A percentile compares a stretch with the other conserved stretches of the same genome.
phyloP scores from a whole-genome alignment of 2,797 vertebrate species.

The Prionace glauca region DNA sequence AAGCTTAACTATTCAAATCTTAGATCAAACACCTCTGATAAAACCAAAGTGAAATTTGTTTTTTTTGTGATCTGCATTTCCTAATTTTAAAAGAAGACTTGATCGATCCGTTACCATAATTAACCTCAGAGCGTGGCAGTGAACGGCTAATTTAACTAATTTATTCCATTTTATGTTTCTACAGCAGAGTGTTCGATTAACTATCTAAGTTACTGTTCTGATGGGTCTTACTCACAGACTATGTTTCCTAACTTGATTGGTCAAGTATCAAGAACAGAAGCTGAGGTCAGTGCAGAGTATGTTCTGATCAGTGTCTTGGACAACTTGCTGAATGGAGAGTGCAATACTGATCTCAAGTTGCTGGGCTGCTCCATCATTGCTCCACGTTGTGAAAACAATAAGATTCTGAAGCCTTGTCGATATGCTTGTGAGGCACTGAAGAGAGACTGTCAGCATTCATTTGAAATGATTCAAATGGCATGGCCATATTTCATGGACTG shows the following conservation, averaged over 20 bases:
- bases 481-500: constrained; percentile 98
- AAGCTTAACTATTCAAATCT: background rate
- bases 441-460: constrained; percentile 72
- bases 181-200: constrained; percentile 69
- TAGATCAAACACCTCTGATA: background rate
- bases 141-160: background rate
- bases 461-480: constrained; percentile 88
- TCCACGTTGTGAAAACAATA: constrained; percentile 68
- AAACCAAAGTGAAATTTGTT: background rate
- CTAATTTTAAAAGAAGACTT: background rate
- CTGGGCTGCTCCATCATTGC: constrained; percentile 85
- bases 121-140: background rate
- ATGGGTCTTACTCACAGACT: constrained; percentile 68
- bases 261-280: constrained; percentile 65
- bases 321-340: constrained; percentile 83
- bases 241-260: constrained; percentile 79
- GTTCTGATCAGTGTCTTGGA: constrained; percentile 82
- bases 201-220: constrained; percentile 73
- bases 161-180: constrained; percentile 40
- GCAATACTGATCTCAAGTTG: constrained; percentile 81
- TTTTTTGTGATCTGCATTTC: background rate
- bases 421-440: constrained; percentile 72
- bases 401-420: constrained; percentile 72
- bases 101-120: background rate
- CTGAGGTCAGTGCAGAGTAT: constrained; percentile 83